Evolutionary conservation across 2,888 invertebrate species (phyloP).

Genomic region (Suillia variegata): DNA sequence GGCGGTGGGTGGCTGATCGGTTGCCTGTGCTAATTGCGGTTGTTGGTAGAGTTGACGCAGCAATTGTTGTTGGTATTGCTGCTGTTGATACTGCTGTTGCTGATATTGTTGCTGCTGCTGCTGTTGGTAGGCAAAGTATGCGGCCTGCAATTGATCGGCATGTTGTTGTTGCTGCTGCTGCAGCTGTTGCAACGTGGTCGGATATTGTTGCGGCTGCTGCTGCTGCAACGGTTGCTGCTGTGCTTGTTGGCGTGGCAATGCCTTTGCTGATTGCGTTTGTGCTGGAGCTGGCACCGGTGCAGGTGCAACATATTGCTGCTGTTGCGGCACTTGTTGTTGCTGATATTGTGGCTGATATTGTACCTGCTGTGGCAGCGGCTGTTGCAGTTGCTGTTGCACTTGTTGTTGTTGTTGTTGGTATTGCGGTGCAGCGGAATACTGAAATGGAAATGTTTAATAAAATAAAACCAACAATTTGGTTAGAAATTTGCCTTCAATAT

Average conservation of each 20-base stretch:
- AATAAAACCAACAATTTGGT: no score
- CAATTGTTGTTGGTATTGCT: constrained; percentile 42
- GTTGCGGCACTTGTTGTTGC: constrained; percentile 13
- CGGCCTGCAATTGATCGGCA: constrained; percentile 46
- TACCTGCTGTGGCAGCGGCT: constrained; percentile 19
- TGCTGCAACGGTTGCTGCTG: constrained; percentile 29
- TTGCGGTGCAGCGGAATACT: background rate
- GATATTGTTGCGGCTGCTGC: constrained; percentile 6
- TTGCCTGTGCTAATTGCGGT: constrained; percentile 31
- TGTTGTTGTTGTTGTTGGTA: constrained; percentile 27
- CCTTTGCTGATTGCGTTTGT: constrained; percentile 36
- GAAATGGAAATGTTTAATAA: no score
- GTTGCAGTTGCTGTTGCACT: constrained; percentile 31
- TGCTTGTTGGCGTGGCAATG: constrained; percentile 37
- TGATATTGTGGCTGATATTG: constrained; percentile 9
- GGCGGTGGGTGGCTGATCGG: constrained; percentile 27
- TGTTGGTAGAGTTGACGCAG: constrained; percentile 44
- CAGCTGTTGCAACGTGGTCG: constrained; percentile 9
- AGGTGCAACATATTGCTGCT: constrained; percentile 25
- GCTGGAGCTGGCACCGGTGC: constrained; percentile 22
- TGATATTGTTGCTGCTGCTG: constrained; percentile 45
- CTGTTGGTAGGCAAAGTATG: constrained; percentile 45
- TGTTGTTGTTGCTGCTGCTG: constrained; percentile 20
- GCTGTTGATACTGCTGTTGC: constrained; percentile 47
- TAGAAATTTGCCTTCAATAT: no score